Percentiles rank a stretch among this genome's conserved stretches.
These are phyloP conservation scores for Carduelis carduelis DNA, from an alignment of 2,797 vertebrate species.

Conservation along the genomic window DNA sequence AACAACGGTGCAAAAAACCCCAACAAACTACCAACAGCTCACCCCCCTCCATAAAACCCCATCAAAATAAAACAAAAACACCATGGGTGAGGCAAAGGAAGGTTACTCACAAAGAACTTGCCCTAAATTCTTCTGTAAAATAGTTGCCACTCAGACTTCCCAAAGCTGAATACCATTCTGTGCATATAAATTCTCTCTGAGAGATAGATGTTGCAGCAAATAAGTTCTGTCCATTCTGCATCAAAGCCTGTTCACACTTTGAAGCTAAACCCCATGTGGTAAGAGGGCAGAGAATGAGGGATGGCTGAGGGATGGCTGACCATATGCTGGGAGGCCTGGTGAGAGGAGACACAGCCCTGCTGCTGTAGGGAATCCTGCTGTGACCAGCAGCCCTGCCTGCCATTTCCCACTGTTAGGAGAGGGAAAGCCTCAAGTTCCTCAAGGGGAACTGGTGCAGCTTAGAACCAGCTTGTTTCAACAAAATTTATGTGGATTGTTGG, in stretches of 20 bases:
- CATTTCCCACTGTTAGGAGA: background rate
- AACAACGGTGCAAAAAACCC: background rate
- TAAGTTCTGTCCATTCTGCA: background rate
- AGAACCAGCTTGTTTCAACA: background rate
- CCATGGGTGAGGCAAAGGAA: background rate
- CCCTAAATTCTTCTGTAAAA: background rate
- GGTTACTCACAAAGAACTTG: background rate
- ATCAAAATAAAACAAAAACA: background rate
- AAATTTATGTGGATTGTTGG: background rate
- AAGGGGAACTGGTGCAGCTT: background rate
- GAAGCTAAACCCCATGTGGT: background rate
- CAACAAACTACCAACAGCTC: background rate
- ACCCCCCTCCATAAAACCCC: rapidly evolving
- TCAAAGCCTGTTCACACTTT: background rate
- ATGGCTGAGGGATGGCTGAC: background rate
- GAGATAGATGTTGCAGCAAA: background rate
- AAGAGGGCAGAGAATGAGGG: background rate
- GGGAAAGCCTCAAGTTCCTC: background rate
- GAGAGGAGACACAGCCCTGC: background rate
- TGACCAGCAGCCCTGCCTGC: rapidly evolving
- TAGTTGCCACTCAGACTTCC: background rate
- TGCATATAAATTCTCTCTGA: background rate
- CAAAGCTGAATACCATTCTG: background rate
- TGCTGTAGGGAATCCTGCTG: background rate
- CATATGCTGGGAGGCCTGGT: background rate